Evolutionary conservation across 2,797 vertebrate species (phyloP).

Genomic region (Chrysocyon brachyurus): DNA sequence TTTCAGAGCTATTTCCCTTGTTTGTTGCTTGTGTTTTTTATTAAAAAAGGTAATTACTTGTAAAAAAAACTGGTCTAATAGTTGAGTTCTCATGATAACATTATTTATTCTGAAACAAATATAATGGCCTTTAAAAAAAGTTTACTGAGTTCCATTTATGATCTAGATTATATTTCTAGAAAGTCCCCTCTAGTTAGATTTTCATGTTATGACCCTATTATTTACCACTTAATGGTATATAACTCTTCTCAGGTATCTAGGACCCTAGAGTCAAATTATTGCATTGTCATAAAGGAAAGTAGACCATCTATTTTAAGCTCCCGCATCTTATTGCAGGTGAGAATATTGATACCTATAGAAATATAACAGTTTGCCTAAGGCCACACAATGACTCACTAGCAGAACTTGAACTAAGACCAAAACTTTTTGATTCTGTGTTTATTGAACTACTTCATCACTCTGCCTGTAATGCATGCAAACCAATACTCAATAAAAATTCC

Average conservation of each 20-base stretch:
- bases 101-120: slow-evolving; percentile 46
- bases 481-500: not conserved
- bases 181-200: not conserved
- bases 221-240: not conserved
- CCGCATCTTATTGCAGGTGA: not conserved
- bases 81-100: not conserved
- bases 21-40: not conserved
- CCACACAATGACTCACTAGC: not conserved
- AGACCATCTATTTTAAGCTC: not conserved
- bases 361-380: not conserved
- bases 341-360: not conserved
- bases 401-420: not conserved
- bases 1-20: slow-evolving; percentile 17
- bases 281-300: not conserved
- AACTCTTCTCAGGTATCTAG: not conserved
- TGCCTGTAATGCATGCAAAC: not conserved
- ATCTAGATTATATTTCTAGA: slow-evolving; percentile 31
- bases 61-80: slow-evolving; percentile 40
- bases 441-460: not conserved
- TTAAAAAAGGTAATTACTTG: slow-evolving; percentile 41
- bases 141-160: not conserved
- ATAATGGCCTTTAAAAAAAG: not conserved
- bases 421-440: not conserved
- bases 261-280: slow-evolving; percentile 9
- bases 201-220: not conserved